These are phyloP conservation scores for Polyploca ridens DNA, from an alignment of 2,888 invertebrate species.

Conservation along the genomic window DNA sequence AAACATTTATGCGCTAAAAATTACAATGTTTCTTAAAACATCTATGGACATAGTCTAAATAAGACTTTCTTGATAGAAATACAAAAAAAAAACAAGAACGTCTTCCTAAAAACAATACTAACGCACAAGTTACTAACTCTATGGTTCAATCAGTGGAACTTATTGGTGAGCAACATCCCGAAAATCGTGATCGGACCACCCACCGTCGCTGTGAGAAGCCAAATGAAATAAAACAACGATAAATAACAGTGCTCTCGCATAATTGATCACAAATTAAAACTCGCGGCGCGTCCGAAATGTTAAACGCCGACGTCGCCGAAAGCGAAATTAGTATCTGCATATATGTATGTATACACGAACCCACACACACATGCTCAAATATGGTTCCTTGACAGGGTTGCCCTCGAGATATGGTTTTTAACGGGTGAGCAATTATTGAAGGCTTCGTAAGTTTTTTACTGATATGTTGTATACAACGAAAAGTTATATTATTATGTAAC, in stretches of 20 bases:
- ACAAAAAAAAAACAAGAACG: neutral
- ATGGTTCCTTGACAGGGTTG: slow-evolving; percentile 32
- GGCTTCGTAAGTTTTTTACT: neutral
- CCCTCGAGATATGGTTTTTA: slow-evolving; percentile 28
- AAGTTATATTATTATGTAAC: neutral
- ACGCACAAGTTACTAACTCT: slow-evolving; percentile 57
- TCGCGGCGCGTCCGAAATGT: slow-evolving; percentile 80
- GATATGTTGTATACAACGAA: neutral
- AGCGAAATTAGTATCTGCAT: slow-evolving; percentile 75
- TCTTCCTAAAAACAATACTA: no score
- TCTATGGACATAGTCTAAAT: no score
- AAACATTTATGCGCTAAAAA: no score
- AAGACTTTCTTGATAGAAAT: neutral
- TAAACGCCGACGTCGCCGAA: slow-evolving; percentile 76
- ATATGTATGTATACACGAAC: slow-evolving; percentile 29
- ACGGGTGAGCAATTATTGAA: neutral
- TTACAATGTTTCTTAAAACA: no score
- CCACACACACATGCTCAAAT: slow-evolving; percentile 46
- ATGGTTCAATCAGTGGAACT: slow-evolving; percentile 75
- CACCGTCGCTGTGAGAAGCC: slow-evolving; percentile 77
- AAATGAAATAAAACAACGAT: slow-evolving; percentile 83
- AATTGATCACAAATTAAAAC: slow-evolving; percentile 85
- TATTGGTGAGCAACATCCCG: slow-evolving; percentile 73
- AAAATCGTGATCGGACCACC: slow-evolving; percentile 84
- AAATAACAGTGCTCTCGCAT: slow-evolving; percentile 83